Base-by-base conservation (phyloP, 2,888 invertebrate genomes). In the Frankliniella fusca region DNA sequence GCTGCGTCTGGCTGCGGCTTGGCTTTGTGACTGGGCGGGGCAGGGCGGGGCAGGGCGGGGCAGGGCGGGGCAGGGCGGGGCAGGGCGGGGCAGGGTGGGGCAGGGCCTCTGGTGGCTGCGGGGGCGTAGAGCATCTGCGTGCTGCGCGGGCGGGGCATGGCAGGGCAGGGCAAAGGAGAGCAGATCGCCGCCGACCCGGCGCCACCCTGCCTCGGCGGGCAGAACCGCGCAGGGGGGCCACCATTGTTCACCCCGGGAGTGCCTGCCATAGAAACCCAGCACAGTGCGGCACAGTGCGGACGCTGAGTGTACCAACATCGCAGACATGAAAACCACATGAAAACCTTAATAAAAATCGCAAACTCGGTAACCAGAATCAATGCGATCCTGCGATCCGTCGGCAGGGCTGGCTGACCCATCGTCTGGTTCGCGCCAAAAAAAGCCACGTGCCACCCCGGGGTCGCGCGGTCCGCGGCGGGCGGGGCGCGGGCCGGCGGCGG, bases 201-300 rank as follows among this genome's bases (percentile, higher is more conserved):
- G 70, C 70, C 70, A 9, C 70, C 9, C 11, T 20, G 61, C 20
- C 61, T 54, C 54, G 18, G 15, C 54, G 38, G 54, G 54, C 70
- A 70, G 23, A 20, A 7, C 23, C 70, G n/a, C 23, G 8, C 70
- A 76, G 70, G 70, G 23, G 23, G 27, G 27, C 70, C 70, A 27
- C 70, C 70, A 76, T 76, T 76, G 70, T 76, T 76, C 27, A 23
- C 23, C 27, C 70, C 61, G 15, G 61, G 20, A 15, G 15, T 18
- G 27, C 23, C 23, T 27, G 70, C 70, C 70, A 76, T 76, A 76
- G 70, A 76, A 76, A 76, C 70, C 70, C 70, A 18, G 27, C 70
- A n/a, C 23, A 12, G 70, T 27, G 23, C 70, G 8, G 23, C 27
- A 9, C 23, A 76, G 23, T 27, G 70, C 12, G 70, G 9, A 76